Percentiles rank a stretch among this genome's conserved stretches.
phyloP scores from a whole-genome alignment of 2,113 vertebrate genomes.

The Rhombomys opimus region DNA sequence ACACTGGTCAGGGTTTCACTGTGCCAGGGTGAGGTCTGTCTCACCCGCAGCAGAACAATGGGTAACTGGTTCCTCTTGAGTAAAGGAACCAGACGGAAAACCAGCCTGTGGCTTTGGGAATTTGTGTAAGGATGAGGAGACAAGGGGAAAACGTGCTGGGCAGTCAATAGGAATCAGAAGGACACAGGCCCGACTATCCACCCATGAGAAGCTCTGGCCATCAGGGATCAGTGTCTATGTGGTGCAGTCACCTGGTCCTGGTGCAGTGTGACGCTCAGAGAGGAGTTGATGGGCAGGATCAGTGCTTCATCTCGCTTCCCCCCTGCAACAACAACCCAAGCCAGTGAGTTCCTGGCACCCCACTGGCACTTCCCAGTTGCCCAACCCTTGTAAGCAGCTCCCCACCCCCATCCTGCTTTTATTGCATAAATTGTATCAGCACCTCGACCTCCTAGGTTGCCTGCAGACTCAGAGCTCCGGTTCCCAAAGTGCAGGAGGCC shows the following conservation, averaged over 20 bases:
- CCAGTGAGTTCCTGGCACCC: not conserved
- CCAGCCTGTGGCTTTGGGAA: not conserved
- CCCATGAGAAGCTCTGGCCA: not conserved
- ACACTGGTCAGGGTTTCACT: not conserved
- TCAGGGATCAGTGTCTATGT: not conserved
- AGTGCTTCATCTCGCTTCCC: slow-evolving; percentile 95
- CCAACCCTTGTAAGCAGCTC: fast-evolving
- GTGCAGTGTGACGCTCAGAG: slow-evolving; percentile 95
- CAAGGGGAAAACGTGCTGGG: fast-evolving
- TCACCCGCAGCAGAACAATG: not conserved
- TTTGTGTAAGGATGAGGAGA: not conserved
- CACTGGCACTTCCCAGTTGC: no score
- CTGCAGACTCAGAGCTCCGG: not conserved
- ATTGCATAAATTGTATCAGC: not conserved
- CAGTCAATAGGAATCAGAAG: not conserved
- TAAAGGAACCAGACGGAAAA: not conserved
- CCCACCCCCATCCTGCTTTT: not conserved
- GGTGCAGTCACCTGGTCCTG: slow-evolving; percentile 93
- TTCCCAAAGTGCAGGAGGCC: not conserved
- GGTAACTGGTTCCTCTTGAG: not conserved
- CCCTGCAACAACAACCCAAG: slow-evolving; percentile 86
- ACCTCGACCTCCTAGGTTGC: not conserved
- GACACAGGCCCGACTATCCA: fast-evolving
- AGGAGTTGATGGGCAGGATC: slow-evolving; percentile 97
- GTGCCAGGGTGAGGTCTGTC: not conserved